Evolutionary conservation across 2,113 vertebrate species (phyloP).

Genomic region (Anas platyrhynchos): DNA sequence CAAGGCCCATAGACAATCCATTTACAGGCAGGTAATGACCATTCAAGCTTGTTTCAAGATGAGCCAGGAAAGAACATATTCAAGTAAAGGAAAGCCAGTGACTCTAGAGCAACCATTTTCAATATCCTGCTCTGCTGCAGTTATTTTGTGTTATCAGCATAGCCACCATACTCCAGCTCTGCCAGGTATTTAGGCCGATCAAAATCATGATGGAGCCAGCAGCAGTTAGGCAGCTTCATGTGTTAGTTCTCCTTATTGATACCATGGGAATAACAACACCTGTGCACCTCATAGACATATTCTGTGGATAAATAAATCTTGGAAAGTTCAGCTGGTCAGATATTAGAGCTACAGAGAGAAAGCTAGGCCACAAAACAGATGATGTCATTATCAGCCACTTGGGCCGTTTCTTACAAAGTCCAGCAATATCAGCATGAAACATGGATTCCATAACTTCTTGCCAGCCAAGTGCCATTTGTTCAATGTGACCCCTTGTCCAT

Average conservation of each 20-base stretch:
- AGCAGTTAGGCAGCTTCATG: not conserved
- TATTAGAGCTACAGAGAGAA: not conserved
- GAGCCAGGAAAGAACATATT: not conserved
- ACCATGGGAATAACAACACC: not conserved
- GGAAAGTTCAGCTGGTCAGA: not conserved
- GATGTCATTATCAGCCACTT: not conserved
- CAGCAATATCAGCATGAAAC: not conserved
- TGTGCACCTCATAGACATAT: not conserved
- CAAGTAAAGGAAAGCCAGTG: not conserved
- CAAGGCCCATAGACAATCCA: not conserved
- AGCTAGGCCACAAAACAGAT: not conserved
- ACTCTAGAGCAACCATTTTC: not conserved
- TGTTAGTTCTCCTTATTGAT: not conserved
- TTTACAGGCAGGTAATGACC: accelerated
- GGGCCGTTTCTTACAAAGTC: not conserved
- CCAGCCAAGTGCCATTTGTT: not conserved
- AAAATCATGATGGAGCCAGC: not conserved
- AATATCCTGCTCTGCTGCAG: not conserved
- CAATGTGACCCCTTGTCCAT: no score
- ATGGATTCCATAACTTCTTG: no score
- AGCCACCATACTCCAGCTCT: not conserved
- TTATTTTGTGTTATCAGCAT: not conserved
- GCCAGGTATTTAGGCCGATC: not conserved
- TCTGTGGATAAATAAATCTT: not conserved
- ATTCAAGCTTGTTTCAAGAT: not conserved